Evolutionary conservation across 2,113 vertebrate species (phyloP), one percentile per base, ranked within the genome.

Genomic region (Lepus americanus): DNA sequence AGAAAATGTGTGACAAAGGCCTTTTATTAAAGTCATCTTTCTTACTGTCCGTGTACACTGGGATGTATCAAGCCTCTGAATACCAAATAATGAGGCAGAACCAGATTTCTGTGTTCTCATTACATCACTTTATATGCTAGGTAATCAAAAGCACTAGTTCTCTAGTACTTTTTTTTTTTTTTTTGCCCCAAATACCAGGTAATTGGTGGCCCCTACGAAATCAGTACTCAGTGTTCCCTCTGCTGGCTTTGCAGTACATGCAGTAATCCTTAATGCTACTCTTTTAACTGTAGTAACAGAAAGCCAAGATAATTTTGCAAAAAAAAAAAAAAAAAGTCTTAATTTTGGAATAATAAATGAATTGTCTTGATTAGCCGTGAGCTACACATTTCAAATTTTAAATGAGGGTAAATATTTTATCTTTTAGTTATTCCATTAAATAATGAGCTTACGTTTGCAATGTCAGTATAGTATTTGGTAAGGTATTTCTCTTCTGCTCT

Each of bases 221-320:
- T 83, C n/a, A 94, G 88, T 44, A 82, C 92, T 33, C 79, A 67
- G 94, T 92, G 77, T 94, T 96, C 97, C 92, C 92, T 95, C 87
- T 86, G 81, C 64, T 92, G 92, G 85, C 61, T 92, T 44, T 82
- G 79, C 59, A 85, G 96, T 25, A 95, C 94, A 95, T 53, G 81
- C 95, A 94, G 80, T 88, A 85, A 93, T 97, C 96, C 92, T 92
- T 92, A 81, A 64, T 63, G 25, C 7, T 36, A 3, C 33, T 4
- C 74, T 92, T 87, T 79, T 86, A 93, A 83, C 83, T 87, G 53
- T 59, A 86, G 94, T 93, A 69, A 87, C 69, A 95, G 39, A 39
- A 95, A 93, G 89, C 61, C 44, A 84, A 93, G 89, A 94, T 80
- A 0, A 80, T 92, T 83, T 84, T 74, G 70, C 64, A 3, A 81